phyloP scores from a whole-genome alignment of 2,113 vertebrate genomes.

The Myanophis thanlyinensis region DNA sequence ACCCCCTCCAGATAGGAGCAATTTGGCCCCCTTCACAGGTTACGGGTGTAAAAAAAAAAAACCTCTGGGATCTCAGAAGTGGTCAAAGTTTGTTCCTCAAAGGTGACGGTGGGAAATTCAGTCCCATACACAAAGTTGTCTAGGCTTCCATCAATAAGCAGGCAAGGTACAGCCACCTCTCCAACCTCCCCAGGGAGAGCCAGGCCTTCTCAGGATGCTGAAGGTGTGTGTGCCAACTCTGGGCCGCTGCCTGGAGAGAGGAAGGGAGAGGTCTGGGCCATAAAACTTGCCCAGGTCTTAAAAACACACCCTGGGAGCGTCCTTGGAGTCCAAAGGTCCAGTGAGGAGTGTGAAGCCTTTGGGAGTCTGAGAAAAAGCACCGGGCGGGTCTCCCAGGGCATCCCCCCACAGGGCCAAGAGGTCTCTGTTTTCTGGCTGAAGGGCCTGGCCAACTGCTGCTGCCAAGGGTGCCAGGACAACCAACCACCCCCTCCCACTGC shows the following conservation, averaged over 20 bases:
- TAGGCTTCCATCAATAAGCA: not conserved
- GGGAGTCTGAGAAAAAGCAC: conserved; percentile 48
- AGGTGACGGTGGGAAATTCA: not conserved
- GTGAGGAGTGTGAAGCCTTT: conserved; percentile 62
- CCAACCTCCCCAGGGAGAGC: not conserved
- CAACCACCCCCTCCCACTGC: no score
- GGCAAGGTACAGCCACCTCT: not conserved
- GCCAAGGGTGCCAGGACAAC: no score
- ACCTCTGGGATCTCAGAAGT: not conserved
- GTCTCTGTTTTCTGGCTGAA: conserved; percentile 27
- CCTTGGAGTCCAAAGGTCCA: conserved; percentile 75
- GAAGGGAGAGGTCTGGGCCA: not conserved
- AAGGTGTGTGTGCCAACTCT: not conserved
- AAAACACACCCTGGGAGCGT: conserved; percentile 56
- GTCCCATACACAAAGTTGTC: not conserved
- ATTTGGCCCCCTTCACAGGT: not conserved
- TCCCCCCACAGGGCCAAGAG: conserved; percentile 33
- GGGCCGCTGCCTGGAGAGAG: not conserved
- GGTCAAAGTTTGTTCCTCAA: not conserved
- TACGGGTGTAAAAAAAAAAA: not conserved
- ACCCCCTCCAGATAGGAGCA: not conserved
- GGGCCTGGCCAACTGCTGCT: no score
- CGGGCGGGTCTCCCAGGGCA: not conserved
- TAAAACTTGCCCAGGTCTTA: conserved; percentile 46
- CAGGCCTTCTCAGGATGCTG: not conserved